Conservation (phyloP, 2,888 invertebrate genomes). For the Rhingia campestris region DNA sequence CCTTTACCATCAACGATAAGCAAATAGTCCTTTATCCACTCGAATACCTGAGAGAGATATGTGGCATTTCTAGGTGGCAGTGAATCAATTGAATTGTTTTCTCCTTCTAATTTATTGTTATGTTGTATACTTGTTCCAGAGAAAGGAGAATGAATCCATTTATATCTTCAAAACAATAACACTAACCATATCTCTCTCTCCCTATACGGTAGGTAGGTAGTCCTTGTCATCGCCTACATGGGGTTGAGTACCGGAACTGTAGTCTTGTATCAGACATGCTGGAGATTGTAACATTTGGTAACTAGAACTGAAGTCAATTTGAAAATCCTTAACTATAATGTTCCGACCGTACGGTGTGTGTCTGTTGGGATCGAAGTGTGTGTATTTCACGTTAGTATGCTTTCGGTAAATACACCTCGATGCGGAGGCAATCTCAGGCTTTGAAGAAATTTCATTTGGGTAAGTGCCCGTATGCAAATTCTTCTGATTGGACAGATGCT, state of each 20-base stretch:
- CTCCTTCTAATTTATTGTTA: constrained; percentile 54
- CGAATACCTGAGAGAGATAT: constrained; percentile 31
- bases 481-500: constrained; percentile 8
- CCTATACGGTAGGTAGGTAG: neutral
- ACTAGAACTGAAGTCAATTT: constrained; percentile 33
- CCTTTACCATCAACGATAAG: constrained; percentile 30
- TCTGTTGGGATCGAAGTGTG: neutral
- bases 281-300: constrained; percentile 34
- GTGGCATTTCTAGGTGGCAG: constrained; percentile 28
- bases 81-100: constrained; percentile 61
- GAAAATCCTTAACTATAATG: constrained; percentile 17
- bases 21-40: constrained; percentile 42
- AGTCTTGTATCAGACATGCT: constrained; percentile 33
- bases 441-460: constrained; percentile 48
- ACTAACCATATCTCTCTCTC: constrained; percentile 35
- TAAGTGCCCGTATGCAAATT: constrained; percentile 53
- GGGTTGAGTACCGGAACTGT: constrained; percentile 25
- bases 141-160: constrained; percentile 21
- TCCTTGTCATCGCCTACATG: constrained; percentile 13
- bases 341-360: neutral
- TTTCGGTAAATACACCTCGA: neutral
- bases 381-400: neutral
- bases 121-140: neutral
- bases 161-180: constrained; percentile 54
- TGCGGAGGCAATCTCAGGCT: constrained; percentile 4